phyloP scores from a whole-genome alignment of 2,113 vertebrate species.

The Corythornis madagascariensis region DNA sequence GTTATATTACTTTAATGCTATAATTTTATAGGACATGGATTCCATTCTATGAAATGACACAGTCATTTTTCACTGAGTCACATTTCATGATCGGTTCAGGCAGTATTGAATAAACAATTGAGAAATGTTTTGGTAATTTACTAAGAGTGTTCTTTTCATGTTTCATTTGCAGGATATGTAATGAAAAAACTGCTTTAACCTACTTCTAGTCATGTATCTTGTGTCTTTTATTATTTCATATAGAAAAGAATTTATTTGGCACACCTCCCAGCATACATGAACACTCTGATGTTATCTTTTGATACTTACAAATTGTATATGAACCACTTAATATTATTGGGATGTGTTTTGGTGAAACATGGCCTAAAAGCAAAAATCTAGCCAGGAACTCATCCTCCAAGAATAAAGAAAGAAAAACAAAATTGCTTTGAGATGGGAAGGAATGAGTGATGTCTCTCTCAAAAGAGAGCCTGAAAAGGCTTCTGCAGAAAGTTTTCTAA shows the following conservation, averaged over 20 bases:
- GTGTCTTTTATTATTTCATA: not conserved
- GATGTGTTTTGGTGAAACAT: not conserved
- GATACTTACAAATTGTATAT: not conserved
- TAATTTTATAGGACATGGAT: not conserved
- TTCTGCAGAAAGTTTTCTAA: not conserved
- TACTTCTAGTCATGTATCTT: not conserved
- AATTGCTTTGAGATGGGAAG: not conserved
- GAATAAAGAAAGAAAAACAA: not conserved
- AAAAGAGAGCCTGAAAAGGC: not conserved
- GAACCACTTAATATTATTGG: not conserved
- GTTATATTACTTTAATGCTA: not conserved
- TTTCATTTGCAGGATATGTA: not conserved
- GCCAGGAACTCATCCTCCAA: not conserved
- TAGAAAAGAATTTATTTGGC: not conserved
- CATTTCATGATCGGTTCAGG: not conserved
- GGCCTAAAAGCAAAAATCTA: not conserved
- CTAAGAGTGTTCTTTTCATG: not conserved
- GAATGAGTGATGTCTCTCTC: not conserved
- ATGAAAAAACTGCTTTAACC: not conserved
- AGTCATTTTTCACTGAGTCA: not conserved
- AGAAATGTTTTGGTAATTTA: not conserved
- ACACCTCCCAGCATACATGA: not conserved
- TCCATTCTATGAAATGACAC: not conserved
- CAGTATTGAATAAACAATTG: conserved; percentile 10
- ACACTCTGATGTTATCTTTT: not conserved